These are phyloP conservation scores for Bombus cullumanus DNA, from an alignment of 1,140 invertebrate species.

Conservation along the genomic window DNA sequence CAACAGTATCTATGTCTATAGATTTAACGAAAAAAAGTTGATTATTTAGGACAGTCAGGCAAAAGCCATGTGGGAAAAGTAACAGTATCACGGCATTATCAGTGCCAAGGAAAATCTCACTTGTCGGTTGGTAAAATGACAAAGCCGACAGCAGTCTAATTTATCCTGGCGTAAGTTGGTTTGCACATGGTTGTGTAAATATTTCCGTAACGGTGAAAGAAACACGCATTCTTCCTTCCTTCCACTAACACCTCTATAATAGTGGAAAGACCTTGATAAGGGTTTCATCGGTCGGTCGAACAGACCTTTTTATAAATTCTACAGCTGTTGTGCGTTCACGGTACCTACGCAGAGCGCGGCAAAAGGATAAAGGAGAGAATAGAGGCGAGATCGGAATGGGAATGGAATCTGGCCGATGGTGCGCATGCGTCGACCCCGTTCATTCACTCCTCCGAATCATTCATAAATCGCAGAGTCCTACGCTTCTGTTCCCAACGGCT, in stretches of 20 bases:
- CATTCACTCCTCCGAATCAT: conserved; percentile 64
- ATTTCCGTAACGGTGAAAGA: conserved; percentile 19
- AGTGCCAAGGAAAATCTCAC: neutral
- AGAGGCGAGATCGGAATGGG: conserved; percentile 54
- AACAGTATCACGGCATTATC: conserved; percentile 12
- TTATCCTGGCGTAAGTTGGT: neutral
- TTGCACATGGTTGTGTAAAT: conserved; percentile 16
- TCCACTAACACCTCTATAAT: too few relatives aligned
- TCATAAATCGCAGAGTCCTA: conserved; percentile 55
- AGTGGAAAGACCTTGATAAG: neutral
- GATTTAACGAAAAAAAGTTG: neutral
- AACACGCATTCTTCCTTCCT: neutral
- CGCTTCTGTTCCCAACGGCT: conserved; percentile 1
- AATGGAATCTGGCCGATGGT: conserved; percentile 55
- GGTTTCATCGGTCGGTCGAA: neutral
- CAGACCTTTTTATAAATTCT: conserved; percentile 57
- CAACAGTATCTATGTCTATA: neutral
- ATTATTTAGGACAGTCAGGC: conserved; percentile 12
- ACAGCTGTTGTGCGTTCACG: conserved; percentile 44
- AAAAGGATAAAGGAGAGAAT: conserved; percentile 59
- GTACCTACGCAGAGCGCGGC: conserved; percentile 13
- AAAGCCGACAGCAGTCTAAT: neutral
- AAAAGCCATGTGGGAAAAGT: neutral
- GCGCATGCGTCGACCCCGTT: conserved; percentile 53
- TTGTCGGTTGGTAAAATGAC: neutral